Evolutionary conservation across 2,797 vertebrate species (phyloP).

Genomic region (Hephaestus fuliginosus): DNA sequence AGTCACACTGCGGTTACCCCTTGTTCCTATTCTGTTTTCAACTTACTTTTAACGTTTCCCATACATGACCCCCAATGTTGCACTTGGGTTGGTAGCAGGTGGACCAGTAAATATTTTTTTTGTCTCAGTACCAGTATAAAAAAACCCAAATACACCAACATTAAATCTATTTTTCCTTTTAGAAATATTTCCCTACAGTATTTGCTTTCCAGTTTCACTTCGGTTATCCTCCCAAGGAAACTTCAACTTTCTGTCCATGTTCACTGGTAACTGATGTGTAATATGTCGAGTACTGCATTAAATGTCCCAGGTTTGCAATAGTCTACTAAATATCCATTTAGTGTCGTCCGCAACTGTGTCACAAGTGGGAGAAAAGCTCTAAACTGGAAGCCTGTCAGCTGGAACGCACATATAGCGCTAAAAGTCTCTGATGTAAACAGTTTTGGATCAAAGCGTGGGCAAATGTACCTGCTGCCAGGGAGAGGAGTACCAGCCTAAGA

Average conservation of each 20-base stretch:
- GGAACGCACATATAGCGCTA: neutral
- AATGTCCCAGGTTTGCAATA: constrained; percentile 7
- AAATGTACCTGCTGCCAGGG: constrained; percentile 94
- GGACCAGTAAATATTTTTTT: neutral
- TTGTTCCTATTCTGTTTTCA: too few relatives aligned
- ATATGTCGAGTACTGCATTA: neutral
- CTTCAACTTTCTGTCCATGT: neutral
- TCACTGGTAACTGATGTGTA: constrained; percentile 11
- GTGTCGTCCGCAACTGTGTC: neutral
- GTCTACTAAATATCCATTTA: constrained; percentile 5
- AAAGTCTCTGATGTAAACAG: constrained; percentile 14
- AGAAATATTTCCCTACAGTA: neutral
- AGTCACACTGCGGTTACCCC: too few relatives aligned
- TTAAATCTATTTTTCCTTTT: neutral
- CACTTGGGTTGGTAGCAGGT: neutral
- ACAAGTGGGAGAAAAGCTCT: constrained; percentile 2
- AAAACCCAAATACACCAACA: neutral
- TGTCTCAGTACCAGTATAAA: neutral
- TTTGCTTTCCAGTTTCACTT: neutral
- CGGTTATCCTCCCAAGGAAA: neutral
- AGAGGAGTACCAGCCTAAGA: constrained; percentile 92
- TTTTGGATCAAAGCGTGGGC: constrained; percentile 19
- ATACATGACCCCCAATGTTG: too few relatives aligned
- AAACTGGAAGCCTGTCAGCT: constrained; percentile 26
- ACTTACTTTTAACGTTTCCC: too few relatives aligned